Evolutionary conservation across 2,797 vertebrate species (phyloP).

Genomic region (Falco peregrinus): DNA sequence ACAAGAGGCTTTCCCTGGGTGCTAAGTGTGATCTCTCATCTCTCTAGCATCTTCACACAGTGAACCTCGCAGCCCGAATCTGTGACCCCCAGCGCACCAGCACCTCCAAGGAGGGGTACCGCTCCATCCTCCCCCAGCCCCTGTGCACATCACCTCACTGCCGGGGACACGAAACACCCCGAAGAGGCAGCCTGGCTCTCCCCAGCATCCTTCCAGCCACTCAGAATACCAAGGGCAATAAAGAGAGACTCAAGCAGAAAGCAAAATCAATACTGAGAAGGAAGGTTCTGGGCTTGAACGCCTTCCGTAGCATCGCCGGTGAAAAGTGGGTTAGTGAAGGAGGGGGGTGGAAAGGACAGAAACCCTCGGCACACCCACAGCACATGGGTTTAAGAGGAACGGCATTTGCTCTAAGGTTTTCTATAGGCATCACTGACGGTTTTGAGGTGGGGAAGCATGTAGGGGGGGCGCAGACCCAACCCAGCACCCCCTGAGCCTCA

Average conservation of each 20-base stretch:
- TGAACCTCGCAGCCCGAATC: fast-evolving
- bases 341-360: neutral
- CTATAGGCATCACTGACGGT: neutral
- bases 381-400: neutral
- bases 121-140: neutral
- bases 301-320: neutral
- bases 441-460: neutral
- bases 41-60: neutral
- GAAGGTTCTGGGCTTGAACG: conserved; percentile 16
- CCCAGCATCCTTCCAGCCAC: neutral
- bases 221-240: neutral
- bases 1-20: neutral
- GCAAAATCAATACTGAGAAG: conserved; percentile 5
- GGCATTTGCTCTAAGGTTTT: neutral
- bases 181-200: neutral
- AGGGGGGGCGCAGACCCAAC: neutral
- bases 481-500: neutral
- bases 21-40: neutral
- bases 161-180: neutral
- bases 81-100: fast-evolving
- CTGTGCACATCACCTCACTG: fast-evolving
- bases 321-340: neutral
- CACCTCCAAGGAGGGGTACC: neutral
- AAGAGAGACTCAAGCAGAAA: conserved; percentile 12
- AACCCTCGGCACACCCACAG: neutral